Evolutionary conservation across 2,888 invertebrate species (phyloP), one percentile per base, ranked within the genome.

Genomic region (Falcaria lacertinaria): DNA sequence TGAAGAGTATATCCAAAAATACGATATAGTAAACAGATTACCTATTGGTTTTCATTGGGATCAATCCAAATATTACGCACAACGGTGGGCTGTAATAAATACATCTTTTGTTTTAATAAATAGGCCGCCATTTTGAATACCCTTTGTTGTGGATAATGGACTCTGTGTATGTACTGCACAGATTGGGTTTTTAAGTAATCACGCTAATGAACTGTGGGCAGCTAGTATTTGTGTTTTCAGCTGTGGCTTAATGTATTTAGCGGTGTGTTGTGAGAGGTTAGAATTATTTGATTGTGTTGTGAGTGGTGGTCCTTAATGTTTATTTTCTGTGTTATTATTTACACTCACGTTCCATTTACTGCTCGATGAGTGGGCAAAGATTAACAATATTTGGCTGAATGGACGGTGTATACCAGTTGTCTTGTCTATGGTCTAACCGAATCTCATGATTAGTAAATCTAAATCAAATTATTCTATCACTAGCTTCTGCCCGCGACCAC

Each of bases 141-240:
- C 54, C 59, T 64, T 73, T 70, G 69, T 71, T 64, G 38, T 28
- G 44, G 52, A 62, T 70, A 71, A 71, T 71, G 66, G 69, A 52
- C 59, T 59, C 53, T 47, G 46, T 60, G 11, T 58, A 60, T 60
- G 53, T 54, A 43, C 44, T 34, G 59, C 50, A 50, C 56, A 57
- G 59, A 60, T 62, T 58, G 53, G 45, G 50, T 38, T 55, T 64
- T 63, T 59, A 54, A 52, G 44, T 48, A 52, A 50, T 48, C 55
- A 55, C 55, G 46, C 43, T 67, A 67, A 69, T 69, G 64, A 69
- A 67, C 56, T 50, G 50, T 54, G 43, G 54, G 57, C 52, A 48
- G 47, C 54, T 50, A 50, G 49, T 33, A 45, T 56, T 47, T 51
- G 50, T 41, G 53, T 47, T 41, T 34, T 14, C 7, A n/a, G 6